Percentiles rank a stretch among this genome's conserved stretches.
These are phyloP conservation scores for Dicycla oo DNA, from an alignment of 2,888 invertebrate species.

Conservation along the genomic window DNA sequence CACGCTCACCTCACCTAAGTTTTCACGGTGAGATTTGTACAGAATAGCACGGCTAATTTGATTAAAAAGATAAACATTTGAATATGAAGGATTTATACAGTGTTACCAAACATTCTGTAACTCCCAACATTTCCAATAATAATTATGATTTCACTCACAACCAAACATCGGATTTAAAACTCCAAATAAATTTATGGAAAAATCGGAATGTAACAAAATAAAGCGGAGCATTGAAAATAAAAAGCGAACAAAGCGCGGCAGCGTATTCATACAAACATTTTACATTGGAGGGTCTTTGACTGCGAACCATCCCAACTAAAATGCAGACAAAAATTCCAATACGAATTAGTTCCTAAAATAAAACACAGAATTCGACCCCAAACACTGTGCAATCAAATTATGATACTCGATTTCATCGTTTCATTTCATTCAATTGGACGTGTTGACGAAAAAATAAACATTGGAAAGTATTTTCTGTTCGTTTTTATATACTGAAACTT, in stretches of 20 bases:
- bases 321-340: conserved; percentile 42
- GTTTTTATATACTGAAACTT: conserved; percentile 9
- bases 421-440: conserved; percentile 57
- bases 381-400: conserved; percentile 60
- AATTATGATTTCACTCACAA: conserved; percentile 28
- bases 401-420: conserved; percentile 59
- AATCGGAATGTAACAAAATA: conserved; percentile 29
- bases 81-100: neutral
- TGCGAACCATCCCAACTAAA: conserved; percentile 35
- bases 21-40: no score
- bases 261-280: conserved; percentile 39
- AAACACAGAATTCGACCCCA: conserved; percentile 22
- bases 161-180: conserved; percentile 5
- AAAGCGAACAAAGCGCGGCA: conserved; percentile 25
- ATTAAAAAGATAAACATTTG: neutral
- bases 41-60: no score
- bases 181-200: conserved; percentile 23
- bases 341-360: conserved; percentile 51
- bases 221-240: conserved; percentile 22
- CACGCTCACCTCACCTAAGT: no score
- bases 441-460: conserved; percentile 34
- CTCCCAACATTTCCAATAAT: neutral
- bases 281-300: conserved; percentile 30
- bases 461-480: conserved; percentile 22
- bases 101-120: neutral